Percentiles rank a stretch among this genome's conserved stretches.
Conservation (phyloP, 1,140 invertebrate species). For the Anagrus nilaparvatae region DNA sequence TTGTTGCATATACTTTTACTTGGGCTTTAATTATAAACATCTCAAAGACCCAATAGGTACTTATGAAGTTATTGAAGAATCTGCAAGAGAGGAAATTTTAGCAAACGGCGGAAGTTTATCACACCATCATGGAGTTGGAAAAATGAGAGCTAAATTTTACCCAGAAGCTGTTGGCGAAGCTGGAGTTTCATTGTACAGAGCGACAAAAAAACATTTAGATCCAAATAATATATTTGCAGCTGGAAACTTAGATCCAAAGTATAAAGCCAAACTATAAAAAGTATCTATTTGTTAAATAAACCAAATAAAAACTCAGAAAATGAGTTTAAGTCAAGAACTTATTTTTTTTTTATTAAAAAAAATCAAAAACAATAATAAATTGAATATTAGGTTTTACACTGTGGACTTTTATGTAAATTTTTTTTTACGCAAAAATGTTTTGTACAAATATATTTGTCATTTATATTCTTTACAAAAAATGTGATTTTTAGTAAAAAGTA, state of each 20-base stretch:
- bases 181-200: conserved; percentile 62
- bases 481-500: too few species aligned
- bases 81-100: conserved; percentile 86
- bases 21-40: conserved; percentile 74
- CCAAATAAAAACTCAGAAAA: not conserved
- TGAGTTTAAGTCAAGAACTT: not conserved
- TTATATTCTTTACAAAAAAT: too few species aligned
- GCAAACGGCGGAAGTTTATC: conserved; percentile 85
- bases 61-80: conserved; percentile 75
- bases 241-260: conserved; percentile 57
- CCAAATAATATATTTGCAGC: conserved; percentile 89
- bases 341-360: not conserved
- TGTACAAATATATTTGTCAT: not conserved
- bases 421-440: not conserved
- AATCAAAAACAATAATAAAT: not conserved
- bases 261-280: conserved; percentile 30
- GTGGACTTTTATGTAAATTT: too few species aligned
- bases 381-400: not conserved
- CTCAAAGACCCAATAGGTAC: conserved; percentile 64
- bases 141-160: conserved; percentile 82
- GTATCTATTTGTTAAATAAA: not conserved
- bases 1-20: conserved; percentile 97
- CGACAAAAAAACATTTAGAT: conserved; percentile 80
- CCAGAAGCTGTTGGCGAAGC: conserved; percentile 60
- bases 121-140: conserved; percentile 95